These are phyloP conservation scores for Bufotes viridis DNA, from an alignment of 2,797 vertebrate species.

Conservation along the genomic window DNA sequence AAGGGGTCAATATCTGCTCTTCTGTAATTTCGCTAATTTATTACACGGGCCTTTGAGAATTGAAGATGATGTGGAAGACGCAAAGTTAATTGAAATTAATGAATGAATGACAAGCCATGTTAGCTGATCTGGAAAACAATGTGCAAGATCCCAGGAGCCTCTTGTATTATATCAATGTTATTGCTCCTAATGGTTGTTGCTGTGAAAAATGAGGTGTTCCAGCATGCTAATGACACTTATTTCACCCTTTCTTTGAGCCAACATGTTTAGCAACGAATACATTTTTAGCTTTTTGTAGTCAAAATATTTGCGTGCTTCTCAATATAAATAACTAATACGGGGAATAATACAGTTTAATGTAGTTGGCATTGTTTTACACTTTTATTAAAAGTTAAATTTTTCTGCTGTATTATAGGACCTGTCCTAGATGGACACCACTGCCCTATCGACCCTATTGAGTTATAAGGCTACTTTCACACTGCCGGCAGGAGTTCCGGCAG, in stretches of 20 bases:
- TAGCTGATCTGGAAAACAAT: conserved; percentile 15
- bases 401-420: no score
- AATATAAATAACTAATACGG: neutral
- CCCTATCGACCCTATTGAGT: no score
- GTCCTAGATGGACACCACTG: no score
- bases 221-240: neutral
- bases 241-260: neutral
- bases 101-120: conserved; percentile 14
- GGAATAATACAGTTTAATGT: no score
- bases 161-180: conserved; percentile 16
- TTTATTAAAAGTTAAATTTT: no score
- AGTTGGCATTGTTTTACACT: no score
- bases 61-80: neutral
- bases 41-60: conserved; percentile 6
- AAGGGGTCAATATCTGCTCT: conserved; percentile 19
- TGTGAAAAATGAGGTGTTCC: neutral
- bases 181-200: neutral
- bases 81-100: conserved; percentile 43
- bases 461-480: no score
- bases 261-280: neutral
- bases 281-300: neutral
- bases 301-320: no score
- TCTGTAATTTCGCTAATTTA: conserved; percentile 13
- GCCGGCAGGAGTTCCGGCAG: no score
- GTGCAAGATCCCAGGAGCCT: conserved; percentile 16